phyloP scores from a whole-genome alignment of 1,140 invertebrate genomes.

The Gonatopus flavifemur region DNA sequence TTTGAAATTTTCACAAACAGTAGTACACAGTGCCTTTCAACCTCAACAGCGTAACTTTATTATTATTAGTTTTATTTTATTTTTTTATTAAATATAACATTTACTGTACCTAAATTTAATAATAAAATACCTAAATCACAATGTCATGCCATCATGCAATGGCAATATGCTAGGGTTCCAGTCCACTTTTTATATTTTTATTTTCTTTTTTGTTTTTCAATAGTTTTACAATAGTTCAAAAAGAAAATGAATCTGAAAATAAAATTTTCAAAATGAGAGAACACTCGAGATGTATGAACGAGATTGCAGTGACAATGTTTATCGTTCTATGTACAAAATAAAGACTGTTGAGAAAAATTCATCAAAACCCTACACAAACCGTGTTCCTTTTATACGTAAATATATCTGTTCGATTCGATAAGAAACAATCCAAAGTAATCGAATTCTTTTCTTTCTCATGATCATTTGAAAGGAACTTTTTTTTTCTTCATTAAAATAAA shows the following conservation, averaged over 20 bases:
- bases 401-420: no score
- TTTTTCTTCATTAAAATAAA: no score
- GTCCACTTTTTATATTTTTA: conserved; percentile 38
- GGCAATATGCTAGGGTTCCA: conserved; percentile 30
- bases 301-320: conserved; percentile 31
- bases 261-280: conserved; percentile 12
- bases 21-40: conserved; percentile 25
- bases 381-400: no score
- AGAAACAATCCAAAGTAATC: no score
- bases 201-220: conserved; percentile 29
- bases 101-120: conserved; percentile 48
- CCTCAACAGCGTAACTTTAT: conserved; percentile 40
- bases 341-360: no score
- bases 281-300: conserved; percentile 8
- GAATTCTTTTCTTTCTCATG: no score
- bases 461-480: no score
- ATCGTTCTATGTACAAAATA: no score
- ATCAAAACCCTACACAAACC: no score
- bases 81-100: no score
- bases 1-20: conserved; percentile 22
- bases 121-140: conserved; percentile 53
- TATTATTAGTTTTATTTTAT: conserved; percentile 44
- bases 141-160: conserved; percentile 32
- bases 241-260: conserved; percentile 6
- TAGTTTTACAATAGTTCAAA: conserved; percentile 17